These are phyloP conservation scores for Galerucella nymphaeae DNA, from an alignment of 2,888 invertebrate species.

Conservation along the genomic window DNA sequence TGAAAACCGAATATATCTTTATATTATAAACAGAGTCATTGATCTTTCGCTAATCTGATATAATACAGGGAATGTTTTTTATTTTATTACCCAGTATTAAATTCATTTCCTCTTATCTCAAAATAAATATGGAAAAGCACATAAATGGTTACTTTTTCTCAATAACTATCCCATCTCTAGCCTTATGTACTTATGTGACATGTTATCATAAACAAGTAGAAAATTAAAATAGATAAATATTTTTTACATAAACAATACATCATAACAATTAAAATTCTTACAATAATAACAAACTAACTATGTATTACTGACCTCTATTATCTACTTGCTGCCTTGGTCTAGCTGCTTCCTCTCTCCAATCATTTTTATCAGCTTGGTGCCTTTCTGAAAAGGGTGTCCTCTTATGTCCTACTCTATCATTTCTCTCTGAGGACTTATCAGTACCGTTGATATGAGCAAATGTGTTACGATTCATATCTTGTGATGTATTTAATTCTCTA, in stretches of 20 bases:
- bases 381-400: conserved; percentile 49
- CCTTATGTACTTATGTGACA: background rate
- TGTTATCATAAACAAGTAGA: background rate
- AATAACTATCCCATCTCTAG: background rate
- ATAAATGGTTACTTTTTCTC: background rate
- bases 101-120: background rate
- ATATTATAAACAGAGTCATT: conserved; percentile 5
- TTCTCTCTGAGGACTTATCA: conserved; percentile 46
- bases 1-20: background rate
- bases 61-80: background rate
- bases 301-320: conserved; percentile 66
- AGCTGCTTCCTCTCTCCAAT: conserved; percentile 56
- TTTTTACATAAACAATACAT: background rate
- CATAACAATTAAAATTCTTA: no score
- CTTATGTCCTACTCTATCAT: conserved; percentile 44
- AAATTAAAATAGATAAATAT: background rate
- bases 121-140: background rate
- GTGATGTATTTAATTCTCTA: conserved; percentile 44
- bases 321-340: conserved; percentile 72
- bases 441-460: conserved; percentile 49
- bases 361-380: conserved; percentile 53
- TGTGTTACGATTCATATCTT: conserved; percentile 39
- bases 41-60: background rate
- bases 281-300: no score
- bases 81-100: background rate